A percentile compares a stretch with the other conserved stretches of the same genome.
These are phyloP conservation scores for Conops quadrifasciatus DNA, from an alignment of 2,888 invertebrate species.

Conservation along the genomic window DNA sequence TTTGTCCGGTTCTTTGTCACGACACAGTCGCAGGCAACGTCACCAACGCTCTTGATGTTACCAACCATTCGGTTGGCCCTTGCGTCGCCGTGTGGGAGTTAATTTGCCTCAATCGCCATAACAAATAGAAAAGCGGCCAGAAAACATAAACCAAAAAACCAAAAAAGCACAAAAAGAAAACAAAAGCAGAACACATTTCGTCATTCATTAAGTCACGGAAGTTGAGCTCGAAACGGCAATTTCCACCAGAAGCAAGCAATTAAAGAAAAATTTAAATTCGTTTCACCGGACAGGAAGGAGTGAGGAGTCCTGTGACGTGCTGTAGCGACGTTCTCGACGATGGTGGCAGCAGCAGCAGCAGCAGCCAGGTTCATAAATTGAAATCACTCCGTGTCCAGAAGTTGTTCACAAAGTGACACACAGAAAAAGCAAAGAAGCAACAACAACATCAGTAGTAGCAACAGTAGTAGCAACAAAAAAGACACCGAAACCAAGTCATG, in stretches of 20 bases:
- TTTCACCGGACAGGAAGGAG: constrained; percentile 46
- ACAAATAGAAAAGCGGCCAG: background rate
- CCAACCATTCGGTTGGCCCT: background rate
- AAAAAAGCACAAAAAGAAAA: background rate
- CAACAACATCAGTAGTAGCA: constrained; percentile 25
- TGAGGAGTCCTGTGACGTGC: background rate
- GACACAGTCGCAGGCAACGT: background rate
- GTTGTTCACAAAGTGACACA: constrained; percentile 39
- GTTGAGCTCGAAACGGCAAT: constrained; percentile 67
- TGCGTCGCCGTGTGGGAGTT: background rate
- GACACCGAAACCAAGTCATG: too few species aligned
- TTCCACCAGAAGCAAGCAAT: constrained; percentile 66
- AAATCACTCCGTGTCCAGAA: constrained; percentile 61
- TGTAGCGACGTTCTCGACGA: too few species aligned
- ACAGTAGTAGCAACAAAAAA: constrained; percentile 22
- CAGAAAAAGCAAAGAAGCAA: constrained; percentile 33
- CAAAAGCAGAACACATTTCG: constrained; percentile 60
- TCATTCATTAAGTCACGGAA: constrained; percentile 67
- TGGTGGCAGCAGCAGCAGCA: constrained; percentile 45
- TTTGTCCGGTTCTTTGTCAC: too few species aligned
- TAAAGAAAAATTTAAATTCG: constrained; percentile 63
- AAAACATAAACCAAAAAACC: background rate
- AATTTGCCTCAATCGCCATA: background rate
- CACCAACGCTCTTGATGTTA: background rate
- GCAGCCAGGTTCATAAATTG: constrained; percentile 61